phyloP scores from a whole-genome alignment of 2,113 vertebrate genomes.

The Tauraco erythrolophus region DNA sequence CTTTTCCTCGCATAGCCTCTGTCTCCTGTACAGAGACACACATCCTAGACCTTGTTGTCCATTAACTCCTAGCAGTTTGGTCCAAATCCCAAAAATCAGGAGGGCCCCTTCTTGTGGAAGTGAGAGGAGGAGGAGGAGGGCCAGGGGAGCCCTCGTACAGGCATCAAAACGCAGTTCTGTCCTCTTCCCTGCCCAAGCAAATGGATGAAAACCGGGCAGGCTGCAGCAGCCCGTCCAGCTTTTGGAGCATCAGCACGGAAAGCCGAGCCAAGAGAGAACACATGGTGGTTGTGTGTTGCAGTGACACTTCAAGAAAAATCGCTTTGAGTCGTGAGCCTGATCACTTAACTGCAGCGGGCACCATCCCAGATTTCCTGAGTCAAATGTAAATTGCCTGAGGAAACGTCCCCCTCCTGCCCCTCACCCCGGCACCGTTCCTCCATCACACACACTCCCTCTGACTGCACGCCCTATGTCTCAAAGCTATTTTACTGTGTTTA shows the following conservation, averaged over 20 bases:
- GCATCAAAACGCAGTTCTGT: not conserved
- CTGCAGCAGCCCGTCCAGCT: slow-evolving; percentile 4
- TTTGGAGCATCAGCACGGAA: not conserved
- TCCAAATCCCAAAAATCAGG: not conserved
- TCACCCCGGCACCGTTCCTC: not conserved
- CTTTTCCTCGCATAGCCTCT: not conserved
- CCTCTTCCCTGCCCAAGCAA: not conserved
- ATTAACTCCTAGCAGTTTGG: not conserved
- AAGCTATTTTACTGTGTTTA: slow-evolving; percentile 66
- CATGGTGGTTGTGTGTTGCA: slow-evolving; percentile 66
- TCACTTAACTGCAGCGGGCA: slow-evolving; percentile 67
- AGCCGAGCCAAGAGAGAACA: slow-evolving; percentile 73
- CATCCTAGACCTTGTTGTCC: not conserved
- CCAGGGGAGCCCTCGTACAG: not conserved
- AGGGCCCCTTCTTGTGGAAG: not conserved
- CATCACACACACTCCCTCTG: slow-evolving; percentile 10
- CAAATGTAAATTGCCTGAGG: slow-evolving; percentile 63
- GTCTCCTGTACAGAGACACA: not conserved
- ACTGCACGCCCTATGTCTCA: slow-evolving; percentile 53
- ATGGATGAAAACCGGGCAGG: not conserved
- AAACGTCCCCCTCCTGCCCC: slow-evolving; percentile 37
- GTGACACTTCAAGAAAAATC: slow-evolving; percentile 78
- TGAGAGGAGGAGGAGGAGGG: not conserved
- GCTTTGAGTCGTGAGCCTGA: slow-evolving; percentile 63
- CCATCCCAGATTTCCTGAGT: slow-evolving; percentile 63